Evolutionary conservation across 1,140 invertebrate genomes (phyloP), one percentile per base, ranked within the genome.

Genomic region (Drosophila jambulina): DNA sequence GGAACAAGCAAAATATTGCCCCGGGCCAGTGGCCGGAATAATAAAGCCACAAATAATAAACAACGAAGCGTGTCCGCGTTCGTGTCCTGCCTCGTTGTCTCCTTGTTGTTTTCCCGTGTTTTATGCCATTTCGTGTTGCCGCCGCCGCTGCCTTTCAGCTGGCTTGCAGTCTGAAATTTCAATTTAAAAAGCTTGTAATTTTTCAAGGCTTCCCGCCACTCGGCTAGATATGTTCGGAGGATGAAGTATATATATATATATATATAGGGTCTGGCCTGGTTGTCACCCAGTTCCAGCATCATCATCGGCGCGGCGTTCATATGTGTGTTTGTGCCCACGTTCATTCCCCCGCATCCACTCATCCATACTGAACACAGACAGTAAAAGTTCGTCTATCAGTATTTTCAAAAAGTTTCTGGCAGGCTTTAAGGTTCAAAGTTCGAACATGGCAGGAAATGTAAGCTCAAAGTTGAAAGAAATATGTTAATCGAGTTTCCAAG

Each of bases 181-280:
- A 87, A 83, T 87, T 79, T 78, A 79, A 79, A 79, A 67, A 75
- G 64, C 59, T 71, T 58, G 65, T 75, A 65, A 87, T 82, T 79
- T 78, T 79, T 76, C 78, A 87, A 87, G 83, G 70, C 34, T 42
- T 13, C 32, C 45, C 32, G 43, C 43, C 19, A 23, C 13, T 32
- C 27, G 12, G 19, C 21, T 71, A 72, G 38, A 70, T 23, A 17
- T 23, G 15, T 38, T 49, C 17, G 13, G 21, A 25, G 51, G 21
- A 8, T 40, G 8, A 25, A 54, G 25, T 40, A 34, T 54, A 53
- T 15, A 45, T 13, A 6, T 7, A 58, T 15, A 7, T 59, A 13
- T 15, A n/a, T 21, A 27, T 34, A 21, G 46, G 42, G 15, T 40
- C 42, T 46, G 65, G 65, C 46, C 61, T 36, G 46, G 61, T 67